Percentiles rank a stretch among this genome's conserved stretches.
These are phyloP conservation scores for Eristalis intricaria DNA, from an alignment of 2,888 invertebrate species.

Conservation along the genomic window DNA sequence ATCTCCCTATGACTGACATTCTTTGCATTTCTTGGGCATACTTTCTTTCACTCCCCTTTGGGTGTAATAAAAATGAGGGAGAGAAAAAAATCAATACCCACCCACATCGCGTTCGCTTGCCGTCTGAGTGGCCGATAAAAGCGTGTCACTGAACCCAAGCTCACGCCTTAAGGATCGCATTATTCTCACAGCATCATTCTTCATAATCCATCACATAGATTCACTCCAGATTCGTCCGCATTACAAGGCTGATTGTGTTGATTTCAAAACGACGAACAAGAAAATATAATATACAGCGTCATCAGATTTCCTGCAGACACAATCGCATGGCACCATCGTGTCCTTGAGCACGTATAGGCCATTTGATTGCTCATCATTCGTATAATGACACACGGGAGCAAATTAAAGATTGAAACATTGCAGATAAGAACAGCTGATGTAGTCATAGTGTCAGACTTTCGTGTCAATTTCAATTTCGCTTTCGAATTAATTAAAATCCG, in stretches of 20 bases:
- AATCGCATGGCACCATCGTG: conserved; percentile 15
- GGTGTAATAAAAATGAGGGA: background rate
- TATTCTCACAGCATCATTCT: background rate
- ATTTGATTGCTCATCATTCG: conserved; percentile 15
- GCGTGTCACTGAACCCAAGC: background rate
- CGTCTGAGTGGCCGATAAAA: background rate
- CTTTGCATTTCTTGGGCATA: background rate
- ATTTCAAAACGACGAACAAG: background rate
- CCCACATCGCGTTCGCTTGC: background rate
- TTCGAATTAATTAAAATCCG: background rate
- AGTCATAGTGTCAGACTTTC: background rate
- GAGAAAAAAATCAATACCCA: background rate
- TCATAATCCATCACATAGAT: background rate
- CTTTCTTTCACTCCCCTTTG: background rate
- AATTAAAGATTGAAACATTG: conserved; percentile 17
- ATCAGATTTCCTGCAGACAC: conserved; percentile 31
- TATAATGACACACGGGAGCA: conserved; percentile 28
- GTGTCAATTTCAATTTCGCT: background rate
- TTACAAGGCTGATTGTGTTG: background rate
- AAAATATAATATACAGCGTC: background rate
- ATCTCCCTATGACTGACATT: too few species aligned
- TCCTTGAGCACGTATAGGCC: conserved; percentile 54
- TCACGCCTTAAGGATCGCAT: background rate
- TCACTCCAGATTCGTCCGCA: background rate
- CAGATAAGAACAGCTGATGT: background rate